Evolutionary conservation across 2,888 invertebrate genomes (phyloP).

Genomic region (Agrypnus murinus): DNA sequence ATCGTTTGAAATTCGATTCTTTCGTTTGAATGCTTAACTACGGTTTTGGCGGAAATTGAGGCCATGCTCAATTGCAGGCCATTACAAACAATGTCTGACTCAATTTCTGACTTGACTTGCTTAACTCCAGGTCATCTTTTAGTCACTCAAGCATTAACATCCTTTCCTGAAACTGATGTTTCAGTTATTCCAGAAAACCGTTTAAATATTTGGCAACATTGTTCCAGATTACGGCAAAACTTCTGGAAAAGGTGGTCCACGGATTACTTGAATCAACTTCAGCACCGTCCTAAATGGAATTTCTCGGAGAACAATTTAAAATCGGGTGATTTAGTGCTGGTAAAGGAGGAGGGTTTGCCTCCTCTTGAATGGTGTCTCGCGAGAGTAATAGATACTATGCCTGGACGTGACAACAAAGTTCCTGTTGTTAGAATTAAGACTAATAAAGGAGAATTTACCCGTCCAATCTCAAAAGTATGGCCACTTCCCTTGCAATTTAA

Average conservation of each 20-base stretch:
- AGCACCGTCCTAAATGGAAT: conserved; percentile 22
- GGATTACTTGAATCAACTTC: conserved; percentile 37
- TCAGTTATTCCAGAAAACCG: neutral
- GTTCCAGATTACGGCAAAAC: conserved; percentile 20
- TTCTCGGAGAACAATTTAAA: neutral
- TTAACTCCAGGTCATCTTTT: conserved; percentile 58
- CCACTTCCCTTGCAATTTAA: too few species aligned
- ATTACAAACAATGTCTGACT: too few species aligned
- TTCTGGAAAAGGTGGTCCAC: too few species aligned
- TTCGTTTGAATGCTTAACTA: too few species aligned
- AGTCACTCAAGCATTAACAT: conserved; percentile 52
- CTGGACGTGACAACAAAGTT: neutral
- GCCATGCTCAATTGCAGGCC: too few species aligned
- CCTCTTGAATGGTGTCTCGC: conserved; percentile 3
- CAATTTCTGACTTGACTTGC: conserved; percentile 44
- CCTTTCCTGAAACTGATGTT: conserved; percentile 50
- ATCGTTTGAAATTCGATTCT: too few species aligned
- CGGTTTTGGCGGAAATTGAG: conserved; percentile 41
- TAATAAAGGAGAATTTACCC: neutral
- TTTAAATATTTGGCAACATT: conserved; percentile 15
- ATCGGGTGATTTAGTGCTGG: neutral
- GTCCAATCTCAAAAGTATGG: conserved; percentile 7
- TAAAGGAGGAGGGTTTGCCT: conserved; percentile 1
- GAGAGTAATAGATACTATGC: neutral
- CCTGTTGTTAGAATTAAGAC: neutral